These are phyloP conservation scores for Sebastes vulpes DNA, from an alignment of 2,797 vertebrate species.

Conservation along the genomic window DNA sequence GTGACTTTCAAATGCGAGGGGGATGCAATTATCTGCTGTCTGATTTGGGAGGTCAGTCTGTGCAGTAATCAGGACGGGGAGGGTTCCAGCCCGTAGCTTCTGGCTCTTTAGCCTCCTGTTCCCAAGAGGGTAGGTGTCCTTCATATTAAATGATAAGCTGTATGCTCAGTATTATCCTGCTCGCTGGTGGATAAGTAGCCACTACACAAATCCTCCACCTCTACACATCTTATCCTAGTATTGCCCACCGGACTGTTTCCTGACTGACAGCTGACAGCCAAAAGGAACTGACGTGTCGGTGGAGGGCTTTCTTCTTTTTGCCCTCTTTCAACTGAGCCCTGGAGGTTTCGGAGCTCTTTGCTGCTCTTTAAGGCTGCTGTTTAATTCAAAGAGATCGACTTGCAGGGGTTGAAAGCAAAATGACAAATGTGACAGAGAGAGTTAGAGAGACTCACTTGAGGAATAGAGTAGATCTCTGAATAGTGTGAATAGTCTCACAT, in stretches of 20 bases:
- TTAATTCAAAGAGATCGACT: slow-evolving; percentile 21
- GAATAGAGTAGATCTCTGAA: background rate
- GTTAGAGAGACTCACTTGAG: background rate
- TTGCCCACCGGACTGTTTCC: background rate
- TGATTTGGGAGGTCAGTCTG: slow-evolving; percentile 49
- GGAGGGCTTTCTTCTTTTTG: background rate
- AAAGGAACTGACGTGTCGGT: background rate
- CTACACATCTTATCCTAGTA: background rate
- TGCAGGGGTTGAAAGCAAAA: slow-evolving; percentile 5
- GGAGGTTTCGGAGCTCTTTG: background rate
- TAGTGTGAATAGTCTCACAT: background rate
- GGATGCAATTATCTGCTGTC: slow-evolving; percentile 65
- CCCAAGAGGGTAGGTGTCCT: slow-evolving; percentile 19
- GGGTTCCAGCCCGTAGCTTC: slow-evolving; percentile 5
- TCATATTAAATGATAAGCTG: slow-evolving; percentile 30
- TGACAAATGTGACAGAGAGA: background rate
- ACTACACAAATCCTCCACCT: background rate
- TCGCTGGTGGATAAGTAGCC: background rate
- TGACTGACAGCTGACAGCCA: slow-evolving; percentile 19
- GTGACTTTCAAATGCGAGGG: slow-evolving; percentile 53
- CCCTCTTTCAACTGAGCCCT: background rate
- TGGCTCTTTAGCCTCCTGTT: slow-evolving; percentile 16
- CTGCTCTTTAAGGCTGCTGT: background rate
- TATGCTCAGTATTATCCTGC: background rate
- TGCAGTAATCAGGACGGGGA: slow-evolving; percentile 21